Conservation (phyloP, 2,113 vertebrate genomes). For the Cnemophilus loriae region DNA sequence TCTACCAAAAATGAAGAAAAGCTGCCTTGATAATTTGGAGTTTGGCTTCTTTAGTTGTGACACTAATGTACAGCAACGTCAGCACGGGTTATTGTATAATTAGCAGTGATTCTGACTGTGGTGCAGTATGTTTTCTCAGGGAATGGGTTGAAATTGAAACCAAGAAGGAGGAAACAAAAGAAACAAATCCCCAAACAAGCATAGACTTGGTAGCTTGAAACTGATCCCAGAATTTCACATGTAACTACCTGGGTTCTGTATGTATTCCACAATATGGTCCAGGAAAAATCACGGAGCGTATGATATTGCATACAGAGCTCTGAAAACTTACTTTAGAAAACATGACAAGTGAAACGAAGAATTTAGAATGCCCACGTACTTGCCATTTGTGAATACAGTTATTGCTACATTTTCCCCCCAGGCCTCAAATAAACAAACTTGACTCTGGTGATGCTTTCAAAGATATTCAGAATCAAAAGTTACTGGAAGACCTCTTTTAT, state of each 20-base stretch:
- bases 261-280: neutral
- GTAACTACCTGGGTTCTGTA: neutral
- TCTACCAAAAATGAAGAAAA: neutral
- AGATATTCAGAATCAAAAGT: neutral
- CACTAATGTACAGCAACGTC: neutral
- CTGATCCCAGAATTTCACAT: neutral
- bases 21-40: neutral
- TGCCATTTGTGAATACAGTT: neutral
- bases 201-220: neutral
- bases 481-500: neutral
- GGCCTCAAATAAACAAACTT: neutral
- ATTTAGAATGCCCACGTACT: neutral
- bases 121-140: neutral
- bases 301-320: neutral
- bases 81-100: neutral
- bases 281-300: neutral
- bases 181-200: neutral
- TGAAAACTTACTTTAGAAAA: neutral
- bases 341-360: neutral
- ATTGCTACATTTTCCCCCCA: neutral
- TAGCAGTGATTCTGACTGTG: neutral
- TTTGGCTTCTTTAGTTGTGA: neutral
- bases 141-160: neutral
- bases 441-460: neutral
- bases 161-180: neutral